phyloP scores from a whole-genome alignment of 2,113 vertebrate genomes.

The Paracanthobrama guichenoti region DNA sequence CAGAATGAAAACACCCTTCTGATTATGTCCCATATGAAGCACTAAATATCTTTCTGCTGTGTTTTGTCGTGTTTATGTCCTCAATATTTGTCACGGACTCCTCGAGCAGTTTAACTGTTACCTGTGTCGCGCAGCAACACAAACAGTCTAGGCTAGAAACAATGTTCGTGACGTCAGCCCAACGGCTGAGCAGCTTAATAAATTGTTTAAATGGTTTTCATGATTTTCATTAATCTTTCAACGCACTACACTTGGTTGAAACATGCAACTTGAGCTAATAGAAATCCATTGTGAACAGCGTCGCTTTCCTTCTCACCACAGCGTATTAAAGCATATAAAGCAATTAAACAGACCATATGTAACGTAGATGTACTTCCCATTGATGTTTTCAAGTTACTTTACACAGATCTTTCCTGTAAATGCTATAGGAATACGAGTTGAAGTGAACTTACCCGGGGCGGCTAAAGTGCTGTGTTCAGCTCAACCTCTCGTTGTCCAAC shows the following conservation, averaged over 20 bases:
- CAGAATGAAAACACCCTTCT: neutral
- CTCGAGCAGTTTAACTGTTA: neutral
- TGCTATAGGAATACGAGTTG: neutral
- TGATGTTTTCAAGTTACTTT: neutral
- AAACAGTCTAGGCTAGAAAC: neutral
- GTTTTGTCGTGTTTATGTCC: neutral
- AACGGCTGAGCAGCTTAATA: neutral
- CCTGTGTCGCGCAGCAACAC: neutral
- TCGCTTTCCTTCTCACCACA: neutral
- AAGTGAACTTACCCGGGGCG: conserved; percentile 40
- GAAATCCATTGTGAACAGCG: neutral
- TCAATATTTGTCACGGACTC: neutral
- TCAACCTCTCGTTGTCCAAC: conserved; percentile 32
- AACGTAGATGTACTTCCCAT: neutral
- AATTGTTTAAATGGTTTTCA: neutral
- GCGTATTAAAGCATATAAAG: neutral
- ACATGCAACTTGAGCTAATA: neutral
- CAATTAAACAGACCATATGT: neutral
- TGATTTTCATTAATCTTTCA: neutral
- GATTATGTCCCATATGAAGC: neutral
- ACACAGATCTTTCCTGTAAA: neutral
- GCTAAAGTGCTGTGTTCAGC: conserved; percentile 28
- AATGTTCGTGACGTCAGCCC: neutral
- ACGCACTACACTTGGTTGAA: neutral
- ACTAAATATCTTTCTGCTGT: neutral